A percentile compares a stretch with the other conserved stretches of the same genome.
These are phyloP conservation scores for Drosophila percnosoma DNA, from an alignment of 2,888 invertebrate species.

Conservation along the genomic window DNA sequence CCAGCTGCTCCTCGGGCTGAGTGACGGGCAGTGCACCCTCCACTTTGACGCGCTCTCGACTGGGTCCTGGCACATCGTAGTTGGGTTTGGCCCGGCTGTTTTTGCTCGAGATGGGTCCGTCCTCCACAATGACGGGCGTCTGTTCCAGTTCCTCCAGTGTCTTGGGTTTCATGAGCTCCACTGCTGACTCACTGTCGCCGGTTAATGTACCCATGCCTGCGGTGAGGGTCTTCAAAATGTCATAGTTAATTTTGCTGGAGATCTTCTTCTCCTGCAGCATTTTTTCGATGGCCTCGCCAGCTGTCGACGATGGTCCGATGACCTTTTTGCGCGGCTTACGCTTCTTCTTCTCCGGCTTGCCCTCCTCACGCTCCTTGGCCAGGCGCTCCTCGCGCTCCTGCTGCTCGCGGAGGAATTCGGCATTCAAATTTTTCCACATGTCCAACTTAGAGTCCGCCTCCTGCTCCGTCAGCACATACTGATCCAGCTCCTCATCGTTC, in stretches of 20 bases:
- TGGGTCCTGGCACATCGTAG: slow-evolving; percentile 76
- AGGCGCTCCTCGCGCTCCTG: slow-evolving; percentile 93
- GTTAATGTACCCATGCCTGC: slow-evolving; percentile 59
- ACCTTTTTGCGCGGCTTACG: slow-evolving; percentile 88
- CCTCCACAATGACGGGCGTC: slow-evolving; percentile 67
- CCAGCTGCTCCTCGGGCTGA: slow-evolving; percentile 57
- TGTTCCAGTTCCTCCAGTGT: slow-evolving; percentile 55
- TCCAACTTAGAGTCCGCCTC: slow-evolving; percentile 93
- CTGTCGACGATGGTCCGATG: slow-evolving; percentile 88
- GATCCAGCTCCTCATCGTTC: slow-evolving; percentile 96
- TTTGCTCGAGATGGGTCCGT: slow-evolving; percentile 61
- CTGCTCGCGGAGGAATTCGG: slow-evolving; percentile 93
- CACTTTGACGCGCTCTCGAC: slow-evolving; percentile 74
- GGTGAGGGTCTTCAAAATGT: slow-evolving; percentile 93
- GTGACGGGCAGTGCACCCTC: slow-evolving; percentile 78
- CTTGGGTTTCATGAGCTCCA: slow-evolving; percentile 36
- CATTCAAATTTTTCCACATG: slow-evolving; percentile 95
- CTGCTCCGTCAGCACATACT: slow-evolving; percentile 92
- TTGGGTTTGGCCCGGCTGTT: slow-evolving; percentile 67
- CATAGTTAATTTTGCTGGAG: slow-evolving; percentile 98
- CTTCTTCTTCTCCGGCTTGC: slow-evolving; percentile 93
- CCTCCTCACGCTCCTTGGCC: slow-evolving; percentile 93
- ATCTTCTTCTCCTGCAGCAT: slow-evolving; percentile 98
- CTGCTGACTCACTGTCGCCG: slow-evolving; percentile 21
- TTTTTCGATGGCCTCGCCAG: slow-evolving; percentile 97